Percentiles rank a stretch among this genome's conserved stretches.
phyloP scores from a whole-genome alignment of 2,113 vertebrate genomes.

The Limanda limanda region DNA sequence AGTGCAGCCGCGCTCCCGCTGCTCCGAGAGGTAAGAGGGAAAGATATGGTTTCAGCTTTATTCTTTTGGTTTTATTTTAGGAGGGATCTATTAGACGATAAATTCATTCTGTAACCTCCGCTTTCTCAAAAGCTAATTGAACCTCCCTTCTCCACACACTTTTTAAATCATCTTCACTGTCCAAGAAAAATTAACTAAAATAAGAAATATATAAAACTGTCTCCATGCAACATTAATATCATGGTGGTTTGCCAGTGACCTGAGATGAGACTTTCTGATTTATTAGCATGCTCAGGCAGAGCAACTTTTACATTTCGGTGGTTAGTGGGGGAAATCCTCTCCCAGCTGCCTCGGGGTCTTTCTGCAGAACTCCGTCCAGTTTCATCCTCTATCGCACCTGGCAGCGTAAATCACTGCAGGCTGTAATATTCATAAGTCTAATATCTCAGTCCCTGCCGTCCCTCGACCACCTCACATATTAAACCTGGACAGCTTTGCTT shows the following conservation, averaged over 20 bases:
- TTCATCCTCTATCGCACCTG: background rate
- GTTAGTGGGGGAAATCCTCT: background rate
- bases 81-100: background rate
- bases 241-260: background rate
- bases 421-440: background rate
- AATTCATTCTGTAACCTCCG: no score
- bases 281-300: background rate
- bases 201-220: background rate
- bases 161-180: background rate
- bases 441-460: background rate
- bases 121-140: background rate
- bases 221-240: background rate
- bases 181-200: background rate
- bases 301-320: background rate
- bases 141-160: background rate
- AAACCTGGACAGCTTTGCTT: background rate
- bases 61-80: background rate
- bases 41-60: background rate
- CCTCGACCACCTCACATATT: background rate
- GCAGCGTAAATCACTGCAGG: background rate
- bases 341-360: background rate
- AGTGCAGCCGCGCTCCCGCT: background rate
- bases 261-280: background rate
- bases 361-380: background rate
- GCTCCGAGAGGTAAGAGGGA: background rate